Evolutionary conservation across 2,797 vertebrate genomes (phyloP).

Genomic region (Florisuga fusca): DNA sequence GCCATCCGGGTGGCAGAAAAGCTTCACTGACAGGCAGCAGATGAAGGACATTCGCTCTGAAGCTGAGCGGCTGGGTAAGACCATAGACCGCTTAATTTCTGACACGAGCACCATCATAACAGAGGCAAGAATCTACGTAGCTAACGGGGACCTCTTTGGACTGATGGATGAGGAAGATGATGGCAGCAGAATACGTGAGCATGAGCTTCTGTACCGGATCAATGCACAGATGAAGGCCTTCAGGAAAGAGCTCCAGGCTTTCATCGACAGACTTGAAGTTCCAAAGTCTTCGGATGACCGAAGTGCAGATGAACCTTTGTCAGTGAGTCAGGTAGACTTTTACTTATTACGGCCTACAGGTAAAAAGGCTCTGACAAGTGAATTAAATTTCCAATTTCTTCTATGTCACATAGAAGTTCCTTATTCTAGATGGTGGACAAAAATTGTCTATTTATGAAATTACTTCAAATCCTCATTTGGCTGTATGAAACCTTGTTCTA

Average conservation of each 20-base stretch:
- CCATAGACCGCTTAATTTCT: slow-evolving; percentile 94
- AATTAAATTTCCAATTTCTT: not conserved
- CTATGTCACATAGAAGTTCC: not conserved
- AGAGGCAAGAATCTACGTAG: slow-evolving; percentile 93
- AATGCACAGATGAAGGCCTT: slow-evolving; percentile 99
- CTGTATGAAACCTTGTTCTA: not conserved
- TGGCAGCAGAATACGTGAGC: slow-evolving; percentile 95
- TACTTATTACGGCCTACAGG: slow-evolving; percentile 76
- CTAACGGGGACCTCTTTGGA: slow-evolving; percentile 94
- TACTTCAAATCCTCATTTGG: not conserved
- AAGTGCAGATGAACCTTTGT: slow-evolving; percentile 93
- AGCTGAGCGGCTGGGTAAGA: slow-evolving; percentile 95
- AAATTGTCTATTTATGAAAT: not conserved
- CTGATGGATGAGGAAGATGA: slow-evolving; percentile 95
- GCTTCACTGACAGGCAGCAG: slow-evolving; percentile 95
- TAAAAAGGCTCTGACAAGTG: slow-evolving; percentile 57
- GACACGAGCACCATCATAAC: slow-evolving; percentile 98
- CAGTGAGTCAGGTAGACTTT: slow-evolving; percentile 92
- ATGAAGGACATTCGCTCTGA: slow-evolving; percentile 97
- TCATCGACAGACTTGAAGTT: slow-evolving; percentile 96
- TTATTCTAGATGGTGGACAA: not conserved
- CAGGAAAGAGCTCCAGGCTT: slow-evolving; percentile 96
- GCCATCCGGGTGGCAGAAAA: slow-evolving; percentile 89
- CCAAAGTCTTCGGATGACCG: slow-evolving; percentile 91
- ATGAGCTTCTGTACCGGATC: slow-evolving; percentile 97